Base-by-base conservation (phyloP, 2,113 vertebrate species). In the Lepus americanus region DNA sequence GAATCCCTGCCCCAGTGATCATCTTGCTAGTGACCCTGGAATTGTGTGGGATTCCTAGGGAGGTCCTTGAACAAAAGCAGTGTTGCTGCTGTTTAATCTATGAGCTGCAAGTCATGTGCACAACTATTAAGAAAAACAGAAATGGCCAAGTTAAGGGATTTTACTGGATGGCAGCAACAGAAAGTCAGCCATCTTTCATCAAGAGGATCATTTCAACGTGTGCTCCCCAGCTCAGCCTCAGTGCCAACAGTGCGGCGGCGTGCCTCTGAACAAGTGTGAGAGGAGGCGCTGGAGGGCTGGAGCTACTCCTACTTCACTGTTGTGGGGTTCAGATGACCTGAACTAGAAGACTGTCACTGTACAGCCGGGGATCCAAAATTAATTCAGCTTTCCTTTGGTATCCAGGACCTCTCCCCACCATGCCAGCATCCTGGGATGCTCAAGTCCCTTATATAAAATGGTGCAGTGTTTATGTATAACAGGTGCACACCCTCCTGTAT, bases 201-300 rank as follows among this genome's bases (percentile, higher is more conserved):
- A 79, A 13, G 36, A 49, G 27, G 22, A 9, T 2, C 5, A 19
- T 64, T 16, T 63, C 23, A 14, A 73, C 12, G 53, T 39, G 1
- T 22, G 29, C 4, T 9, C 2, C 27, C 31, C 13, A 0, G 0
- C 29, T 49, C 25, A 22, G 55, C 13, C 13, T 59, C 13, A 17
- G 13, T 59, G 55, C 55, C 16, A 3, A 17, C 39, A 55, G 55
- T 55, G 55, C 8, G 55, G 16, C 55, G 55, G 16, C 55, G 10
- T 55, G 55, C 55, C 49, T 2, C 9, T 33, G 36, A 8, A 33
- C 4, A 2, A 5, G 31, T 0, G 10, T n/a, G 29, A 19, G 36
- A 22, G 6, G 0, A 7, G 53, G 20, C 33, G 1, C 1, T 6
- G 1, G 20, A 29, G 27, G 53, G 6, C 51, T 27, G 33, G 12